Base-by-base conservation (phyloP, 2,888 invertebrate species). In the Hypena proboscidalis region DNA sequence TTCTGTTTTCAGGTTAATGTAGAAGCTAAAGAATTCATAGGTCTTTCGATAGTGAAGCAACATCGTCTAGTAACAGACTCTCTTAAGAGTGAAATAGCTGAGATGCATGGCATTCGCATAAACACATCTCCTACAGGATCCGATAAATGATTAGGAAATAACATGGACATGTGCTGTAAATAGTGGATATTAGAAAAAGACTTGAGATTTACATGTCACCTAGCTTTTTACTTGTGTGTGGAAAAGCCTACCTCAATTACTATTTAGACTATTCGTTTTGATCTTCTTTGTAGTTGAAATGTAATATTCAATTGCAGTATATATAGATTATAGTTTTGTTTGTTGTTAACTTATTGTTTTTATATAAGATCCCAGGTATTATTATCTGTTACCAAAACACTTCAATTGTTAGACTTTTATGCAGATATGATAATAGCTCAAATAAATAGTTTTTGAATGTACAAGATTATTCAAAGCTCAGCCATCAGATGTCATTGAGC, bases 41-140 rank as follows among this genome's bases (percentile, higher is more conserved):
- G 95, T 7, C 70, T 95, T 20, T 92, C 93, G 13, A 92, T 93
- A 40, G 93, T 95, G 1, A 95, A 95, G 70, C 96, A 96, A 70
- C 96, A 96, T 74, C 90, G 94, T 56, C 77, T 95, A 17, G 94
- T 96, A 3, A 96, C 95, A 23, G 93, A 95, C 54, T 92, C 93
- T 3, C 87, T 97, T 23, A 94, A 95, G 71, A 92, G 92, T 59
- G 95, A 97, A 84, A 96, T 97, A 51, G 95, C 95, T 64, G 93
- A 94, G 67, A 96, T 97, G 94, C 97, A 97, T 77, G 97, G 97
- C 4, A 88, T 97, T 36, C 92, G 96, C 53, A 95, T 97, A 64
- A 92, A 94, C 58, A 97, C 97, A 0, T 91, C 92, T 43, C 83
- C 92, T 11, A 86, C 93, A 7, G 54, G 75, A 1, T 42, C 60